phyloP scores from a whole-genome alignment of 2,797 vertebrate species.

The Gymnoscopelus microlampas region DNA sequence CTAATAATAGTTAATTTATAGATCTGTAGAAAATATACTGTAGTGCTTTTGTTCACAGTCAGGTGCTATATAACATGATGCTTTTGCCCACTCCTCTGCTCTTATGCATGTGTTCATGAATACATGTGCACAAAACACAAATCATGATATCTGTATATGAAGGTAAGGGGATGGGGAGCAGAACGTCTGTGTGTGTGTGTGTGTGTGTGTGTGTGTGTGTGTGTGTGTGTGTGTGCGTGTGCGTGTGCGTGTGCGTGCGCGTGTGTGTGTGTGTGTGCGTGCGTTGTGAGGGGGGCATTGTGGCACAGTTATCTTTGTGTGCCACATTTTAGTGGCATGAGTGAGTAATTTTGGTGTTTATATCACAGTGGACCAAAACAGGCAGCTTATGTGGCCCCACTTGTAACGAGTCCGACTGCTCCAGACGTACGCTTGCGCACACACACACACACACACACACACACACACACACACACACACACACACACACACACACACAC shows the following conservation, averaged over 20 bases:
- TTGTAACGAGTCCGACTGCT: constrained; percentile 52
- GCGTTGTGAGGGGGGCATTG: background rate
- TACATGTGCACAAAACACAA: no score
- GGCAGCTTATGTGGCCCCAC: constrained; percentile 66
- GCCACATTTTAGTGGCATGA: constrained; percentile 16
- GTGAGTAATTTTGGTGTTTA: constrained; percentile 28
- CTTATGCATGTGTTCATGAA: no score
- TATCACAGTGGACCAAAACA: constrained; percentile 43
- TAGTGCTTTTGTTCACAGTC: no score
- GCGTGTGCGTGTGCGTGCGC: background rate
- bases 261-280: background rate
- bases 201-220: background rate
- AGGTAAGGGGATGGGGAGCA: no score
- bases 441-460: background rate
- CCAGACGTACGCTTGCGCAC: constrained; percentile 30
- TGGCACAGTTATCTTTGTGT: constrained; percentile 14
- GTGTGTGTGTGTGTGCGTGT: background rate
- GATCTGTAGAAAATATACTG: no score
- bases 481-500: constrained; percentile 25
- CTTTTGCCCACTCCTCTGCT: no score
- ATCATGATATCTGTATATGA: background rate
- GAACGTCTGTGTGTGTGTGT: no score
- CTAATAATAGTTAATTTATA: no score
- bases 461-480: constrained; percentile 9
- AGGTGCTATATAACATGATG: no score